Percentiles rank a stretch among this genome's conserved stretches.
Conservation (phyloP, 2,888 invertebrate species). For the Aphrophora alni region DNA sequence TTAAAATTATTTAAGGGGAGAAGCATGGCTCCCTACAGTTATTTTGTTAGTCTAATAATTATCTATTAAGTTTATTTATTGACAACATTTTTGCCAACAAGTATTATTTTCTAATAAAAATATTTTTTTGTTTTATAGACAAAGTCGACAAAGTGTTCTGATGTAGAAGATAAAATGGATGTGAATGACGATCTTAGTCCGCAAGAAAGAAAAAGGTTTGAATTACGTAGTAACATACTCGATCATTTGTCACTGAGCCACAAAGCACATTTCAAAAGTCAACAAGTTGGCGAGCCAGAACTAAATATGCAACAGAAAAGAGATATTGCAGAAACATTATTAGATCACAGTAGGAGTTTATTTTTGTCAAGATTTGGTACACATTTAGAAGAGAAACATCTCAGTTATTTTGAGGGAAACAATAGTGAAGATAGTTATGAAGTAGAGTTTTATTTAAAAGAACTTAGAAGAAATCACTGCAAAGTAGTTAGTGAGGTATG, state of each 20-base stretch:
- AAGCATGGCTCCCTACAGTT: too few relatives aligned
- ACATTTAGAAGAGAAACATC: constrained; percentile 69
- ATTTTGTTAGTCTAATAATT: too few relatives aligned
- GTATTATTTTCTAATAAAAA: too few relatives aligned
- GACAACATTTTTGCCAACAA: too few relatives aligned
- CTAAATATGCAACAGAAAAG: constrained; percentile 72
- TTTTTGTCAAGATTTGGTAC: constrained; percentile 82
- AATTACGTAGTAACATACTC: constrained; percentile 62
- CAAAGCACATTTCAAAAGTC: constrained; percentile 77
- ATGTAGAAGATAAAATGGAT: constrained; percentile 31
- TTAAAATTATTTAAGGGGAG: too few relatives aligned
- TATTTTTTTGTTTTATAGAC: neutral
- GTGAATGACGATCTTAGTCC: neutral
- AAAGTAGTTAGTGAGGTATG: constrained; percentile 55
- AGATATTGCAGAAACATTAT: constrained; percentile 69
- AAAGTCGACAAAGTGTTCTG: neutral
- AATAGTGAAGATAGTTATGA: constrained; percentile 59
- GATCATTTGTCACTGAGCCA: constrained; percentile 67
- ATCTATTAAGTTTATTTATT: too few relatives aligned
- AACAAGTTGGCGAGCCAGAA: constrained; percentile 81
- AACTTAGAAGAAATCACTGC: constrained; percentile 65
- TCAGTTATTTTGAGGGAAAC: constrained; percentile 70
- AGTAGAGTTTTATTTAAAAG: constrained; percentile 68
- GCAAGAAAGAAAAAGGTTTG: constrained; percentile 1
- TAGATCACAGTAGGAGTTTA: constrained; percentile 68